Evolutionary conservation across 2,113 vertebrate genomes (phyloP), one percentile per base, ranked within the genome.

Genomic region (Actenoides lindsayi): DNA sequence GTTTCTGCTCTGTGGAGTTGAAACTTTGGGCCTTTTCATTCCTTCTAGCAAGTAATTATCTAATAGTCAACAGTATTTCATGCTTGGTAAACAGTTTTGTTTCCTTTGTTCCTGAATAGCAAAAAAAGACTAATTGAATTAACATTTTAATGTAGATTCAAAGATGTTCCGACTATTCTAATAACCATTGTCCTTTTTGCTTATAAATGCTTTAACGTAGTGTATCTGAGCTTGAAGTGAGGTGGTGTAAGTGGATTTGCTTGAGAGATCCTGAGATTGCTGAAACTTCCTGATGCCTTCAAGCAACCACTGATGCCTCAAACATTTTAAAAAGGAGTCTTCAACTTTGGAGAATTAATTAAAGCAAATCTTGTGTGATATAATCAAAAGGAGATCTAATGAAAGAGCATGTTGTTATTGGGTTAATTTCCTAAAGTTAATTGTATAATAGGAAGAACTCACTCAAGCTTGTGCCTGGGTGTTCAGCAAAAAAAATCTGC

Each of bases 351-450:
- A 70, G 48, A 57, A 62, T 71, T 89, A 96, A 87, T 89, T 94
- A 91, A 84, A 87, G 87, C 87, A 94, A 60, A 41, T 84, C 77
- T 79, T 89, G 51, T 85, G 83, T 82, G 83, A 74, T 71, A 56
- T 39, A 91, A 79, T 48, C 53, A 60, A 84, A 91, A 80, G 77
- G 77, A 65, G 54, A 65, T 41, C 27, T 74, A 64, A 70, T 93
- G 62, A 82, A 93, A 94, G 73, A 74, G 10, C 39, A 6, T 83
- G 51, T 16, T 74, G 48, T 64, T 81, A 35, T 82, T 77, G 30
- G 69, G 80, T 90, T 92, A 74, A 84, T 91, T 94, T 90, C 62
- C 44, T 91, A 8, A 87, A 84, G 30, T 46, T 95, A 94, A 89
- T 71, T 11, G 2, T 39, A 28, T 84, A 84, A 64, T 60, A 75